Conservation (phyloP, 2,113 vertebrate species). For the Anguilla rostrata region DNA sequence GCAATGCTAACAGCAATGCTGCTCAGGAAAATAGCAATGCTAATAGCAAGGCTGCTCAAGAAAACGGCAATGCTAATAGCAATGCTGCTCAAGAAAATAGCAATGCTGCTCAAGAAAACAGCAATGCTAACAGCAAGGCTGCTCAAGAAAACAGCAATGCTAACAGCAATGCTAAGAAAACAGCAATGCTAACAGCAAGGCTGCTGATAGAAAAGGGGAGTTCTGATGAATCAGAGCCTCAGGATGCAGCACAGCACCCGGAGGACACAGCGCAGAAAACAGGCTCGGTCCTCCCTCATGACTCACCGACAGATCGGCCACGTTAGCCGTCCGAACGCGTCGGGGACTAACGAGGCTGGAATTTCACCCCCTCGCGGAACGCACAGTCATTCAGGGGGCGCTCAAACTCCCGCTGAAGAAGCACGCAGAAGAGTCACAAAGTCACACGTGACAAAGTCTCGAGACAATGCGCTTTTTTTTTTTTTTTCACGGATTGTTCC, state of each 20-base stretch:
- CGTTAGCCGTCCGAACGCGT: not conserved
- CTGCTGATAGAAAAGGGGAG: not conserved
- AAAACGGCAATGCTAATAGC: no score
- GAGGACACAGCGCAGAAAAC: not conserved
- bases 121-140: no score
- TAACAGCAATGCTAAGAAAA: no score
- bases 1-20: no score
- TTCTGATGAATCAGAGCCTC: constrained; percentile 14
- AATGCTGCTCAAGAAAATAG: no score
- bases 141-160: no score
- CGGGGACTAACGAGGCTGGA: not conserved
- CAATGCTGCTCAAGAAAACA: no score
- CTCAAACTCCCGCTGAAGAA: not conserved
- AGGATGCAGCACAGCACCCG: not conserved
- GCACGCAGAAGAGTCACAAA: not conserved
- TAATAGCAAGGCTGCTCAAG: no score
- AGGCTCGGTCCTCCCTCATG: not conserved
- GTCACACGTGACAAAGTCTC: not conserved
- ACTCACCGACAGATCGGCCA: constrained; percentile 13
- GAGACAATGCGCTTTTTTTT: not conserved
- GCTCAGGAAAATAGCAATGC: no score
- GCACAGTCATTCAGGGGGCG: not conserved
- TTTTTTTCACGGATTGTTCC: not conserved
- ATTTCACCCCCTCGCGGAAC: not conserved
- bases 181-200: no score